A percentile compares a stretch with the other conserved stretches of the same genome.
phyloP scores from a whole-genome alignment of 2,797 vertebrate genomes.

The Urocyon cinereoargenteus region DNA sequence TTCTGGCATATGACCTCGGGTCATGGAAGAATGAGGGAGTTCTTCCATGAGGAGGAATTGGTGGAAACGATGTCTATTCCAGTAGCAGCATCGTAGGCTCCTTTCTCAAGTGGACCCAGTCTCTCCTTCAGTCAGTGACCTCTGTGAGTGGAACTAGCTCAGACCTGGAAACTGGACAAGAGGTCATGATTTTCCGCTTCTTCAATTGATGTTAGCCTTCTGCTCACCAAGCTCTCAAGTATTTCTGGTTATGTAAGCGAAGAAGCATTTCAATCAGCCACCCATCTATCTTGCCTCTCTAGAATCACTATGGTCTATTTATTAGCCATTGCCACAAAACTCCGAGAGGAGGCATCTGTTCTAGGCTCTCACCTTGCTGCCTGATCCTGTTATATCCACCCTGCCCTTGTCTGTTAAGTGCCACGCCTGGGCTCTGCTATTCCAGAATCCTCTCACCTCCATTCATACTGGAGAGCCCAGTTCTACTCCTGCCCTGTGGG shows the following conservation, averaged over 20 bases:
- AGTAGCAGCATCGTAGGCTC: not conserved
- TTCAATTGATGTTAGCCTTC: not conserved
- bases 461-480: not conserved
- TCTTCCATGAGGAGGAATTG: not conserved
- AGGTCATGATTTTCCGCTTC: not conserved
- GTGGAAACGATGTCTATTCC: not conserved
- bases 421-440: not conserved
- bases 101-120: not conserved
- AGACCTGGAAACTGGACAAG: not conserved
- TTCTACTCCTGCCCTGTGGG: not conserved
- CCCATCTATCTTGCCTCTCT: not conserved
- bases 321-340: not conserved
- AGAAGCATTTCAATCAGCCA: not conserved
- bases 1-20: not conserved
- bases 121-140: not conserved
- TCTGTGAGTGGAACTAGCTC: not conserved
- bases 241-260: not conserved
- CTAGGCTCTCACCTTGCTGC: not conserved
- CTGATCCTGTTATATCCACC: not conserved
- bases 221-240: not conserved
- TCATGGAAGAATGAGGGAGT: not conserved
- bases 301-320: not conserved
- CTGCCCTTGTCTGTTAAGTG: not conserved
- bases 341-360: not conserved
- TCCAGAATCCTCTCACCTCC: not conserved